Conservation (phyloP, 2,113 vertebrate species). For the Otis tarda region DNA sequence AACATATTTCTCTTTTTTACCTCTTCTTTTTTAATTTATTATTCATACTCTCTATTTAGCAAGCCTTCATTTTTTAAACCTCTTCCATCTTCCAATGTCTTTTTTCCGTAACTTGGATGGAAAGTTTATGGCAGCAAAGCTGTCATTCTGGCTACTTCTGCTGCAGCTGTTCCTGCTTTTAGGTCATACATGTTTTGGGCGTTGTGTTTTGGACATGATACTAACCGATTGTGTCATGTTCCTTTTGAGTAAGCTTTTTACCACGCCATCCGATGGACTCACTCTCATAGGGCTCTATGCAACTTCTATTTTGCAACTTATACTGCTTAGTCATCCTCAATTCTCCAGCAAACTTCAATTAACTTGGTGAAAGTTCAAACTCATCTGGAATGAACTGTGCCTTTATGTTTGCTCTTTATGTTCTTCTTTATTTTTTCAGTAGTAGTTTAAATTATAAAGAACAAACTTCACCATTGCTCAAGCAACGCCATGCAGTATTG, state of each 20-base stretch:
- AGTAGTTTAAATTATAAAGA: constrained; percentile 69
- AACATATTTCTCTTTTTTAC: constrained; percentile 68
- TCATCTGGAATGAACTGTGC: constrained; percentile 71
- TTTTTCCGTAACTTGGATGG: constrained; percentile 76
- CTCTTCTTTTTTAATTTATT: constrained; percentile 70
- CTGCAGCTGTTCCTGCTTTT: constrained; percentile 76
- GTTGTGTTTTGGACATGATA: constrained; percentile 81
- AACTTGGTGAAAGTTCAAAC: constrained; percentile 65
- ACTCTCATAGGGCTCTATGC: constrained; percentile 80
- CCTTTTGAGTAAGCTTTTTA: constrained; percentile 78
- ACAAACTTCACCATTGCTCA: constrained; percentile 70
- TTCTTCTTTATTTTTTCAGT: constrained; percentile 64
- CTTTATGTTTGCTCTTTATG: constrained; percentile 76
- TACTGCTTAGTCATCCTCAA: constrained; percentile 76
- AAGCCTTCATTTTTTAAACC: constrained; percentile 84
- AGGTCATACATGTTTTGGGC: constrained; percentile 77
- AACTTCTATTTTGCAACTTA: constrained; percentile 76
- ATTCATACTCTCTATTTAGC: constrained; percentile 76
- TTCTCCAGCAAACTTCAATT: constrained; percentile 70
- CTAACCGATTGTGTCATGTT: constrained; percentile 75
- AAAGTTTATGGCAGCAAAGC: constrained; percentile 83
- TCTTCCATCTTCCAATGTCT: constrained; percentile 81
- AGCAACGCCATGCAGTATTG: constrained; percentile 69
- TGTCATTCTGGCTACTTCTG: constrained; percentile 75
- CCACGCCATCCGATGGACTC: constrained; percentile 72